These are phyloP conservation scores for Monopis laevigella DNA, from an alignment of 2,888 invertebrate species.

Conservation along the genomic window DNA sequence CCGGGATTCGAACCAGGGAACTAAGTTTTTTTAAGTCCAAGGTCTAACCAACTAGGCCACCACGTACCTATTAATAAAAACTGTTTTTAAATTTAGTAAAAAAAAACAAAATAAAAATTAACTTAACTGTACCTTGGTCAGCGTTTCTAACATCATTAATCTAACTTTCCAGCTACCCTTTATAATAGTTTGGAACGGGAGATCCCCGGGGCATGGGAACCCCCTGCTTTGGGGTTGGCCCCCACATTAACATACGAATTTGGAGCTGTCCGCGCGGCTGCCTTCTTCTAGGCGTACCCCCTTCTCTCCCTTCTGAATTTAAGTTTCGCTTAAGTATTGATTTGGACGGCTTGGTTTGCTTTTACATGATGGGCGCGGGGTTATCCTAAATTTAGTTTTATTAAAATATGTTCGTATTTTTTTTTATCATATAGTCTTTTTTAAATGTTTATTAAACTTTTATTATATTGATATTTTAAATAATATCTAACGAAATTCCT, in stretches of 20 bases:
- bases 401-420: too few relatives aligned
- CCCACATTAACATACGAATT: slow-evolving; percentile 64
- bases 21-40: too few relatives aligned
- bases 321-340: slow-evolving; percentile 63
- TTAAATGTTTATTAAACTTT: too few relatives aligned
- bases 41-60: too few relatives aligned
- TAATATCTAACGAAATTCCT: too few relatives aligned
- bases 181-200: slow-evolving; percentile 58
- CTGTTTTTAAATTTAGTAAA: too few relatives aligned
- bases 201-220: slow-evolving; percentile 26
- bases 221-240: background rate
- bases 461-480: too few relatives aligned
- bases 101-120: slow-evolving; percentile 1
- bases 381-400: too few relatives aligned
- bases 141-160: slow-evolving; percentile 67
- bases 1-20: too few relatives aligned
- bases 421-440: too few relatives aligned
- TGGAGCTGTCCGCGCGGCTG: slow-evolving; percentile 49
- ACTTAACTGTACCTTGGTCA: slow-evolving; percentile 45
- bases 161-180: slow-evolving; percentile 68
- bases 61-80: too few relatives aligned
- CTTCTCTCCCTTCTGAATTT: slow-evolving; percentile 33
- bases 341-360: slow-evolving; percentile 31
- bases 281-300: slow-evolving; percentile 53
- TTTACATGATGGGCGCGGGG: too few relatives aligned